Evolutionary conservation across 2,797 vertebrate species (phyloP).

Genomic region (Australoheros facetus): DNA sequence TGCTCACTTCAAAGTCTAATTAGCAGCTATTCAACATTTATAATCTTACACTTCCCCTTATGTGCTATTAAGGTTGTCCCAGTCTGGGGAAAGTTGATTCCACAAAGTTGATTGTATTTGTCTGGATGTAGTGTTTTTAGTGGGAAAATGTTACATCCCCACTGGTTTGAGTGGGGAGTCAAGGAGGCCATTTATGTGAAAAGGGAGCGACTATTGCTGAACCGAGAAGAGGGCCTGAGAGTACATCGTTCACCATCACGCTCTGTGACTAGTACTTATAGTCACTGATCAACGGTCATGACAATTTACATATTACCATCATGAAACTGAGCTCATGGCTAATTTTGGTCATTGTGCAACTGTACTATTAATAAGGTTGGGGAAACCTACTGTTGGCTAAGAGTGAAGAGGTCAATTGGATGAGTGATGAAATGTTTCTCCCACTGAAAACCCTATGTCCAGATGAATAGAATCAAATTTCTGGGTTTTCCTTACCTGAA

Average conservation of each 20-base stretch:
- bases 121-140: not conserved
- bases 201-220: not conserved
- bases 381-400: not conserved
- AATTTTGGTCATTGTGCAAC: not conserved
- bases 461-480: too few relatives aligned
- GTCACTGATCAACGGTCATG: not conserved
- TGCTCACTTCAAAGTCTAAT: not conserved
- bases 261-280: not conserved
- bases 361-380: not conserved
- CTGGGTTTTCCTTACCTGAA: too few relatives aligned
- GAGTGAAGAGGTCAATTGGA: not conserved
- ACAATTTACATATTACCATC: not conserved
- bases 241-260: not conserved
- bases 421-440: slow-evolving; percentile 3
- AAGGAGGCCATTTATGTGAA: not conserved
- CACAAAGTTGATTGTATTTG: not conserved
- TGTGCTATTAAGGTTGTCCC: not conserved
- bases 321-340: not conserved
- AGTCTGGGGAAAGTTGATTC: not conserved
- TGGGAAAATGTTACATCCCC: not conserved
- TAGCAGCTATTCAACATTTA: not conserved
- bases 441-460: not conserved
- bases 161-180: not conserved
- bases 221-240: not conserved
- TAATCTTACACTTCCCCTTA: not conserved